These are phyloP conservation scores for Erythrolamprus reginae DNA, from an alignment of 2,113 vertebrate species.

Conservation along the genomic window DNA sequence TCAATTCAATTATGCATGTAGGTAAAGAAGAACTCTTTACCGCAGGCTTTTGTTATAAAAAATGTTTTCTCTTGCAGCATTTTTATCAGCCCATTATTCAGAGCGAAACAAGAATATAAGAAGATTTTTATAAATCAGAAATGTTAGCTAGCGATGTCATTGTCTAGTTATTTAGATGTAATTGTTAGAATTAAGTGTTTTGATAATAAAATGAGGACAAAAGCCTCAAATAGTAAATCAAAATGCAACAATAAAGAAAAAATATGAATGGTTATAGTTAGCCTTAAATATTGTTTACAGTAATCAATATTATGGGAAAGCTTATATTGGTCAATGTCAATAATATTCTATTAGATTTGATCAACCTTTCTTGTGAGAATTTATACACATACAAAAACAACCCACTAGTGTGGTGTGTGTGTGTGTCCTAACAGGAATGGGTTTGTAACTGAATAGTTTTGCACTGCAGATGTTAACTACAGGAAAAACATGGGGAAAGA, in stretches of 20 bases:
- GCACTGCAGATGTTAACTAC: background rate
- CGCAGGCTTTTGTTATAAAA: background rate
- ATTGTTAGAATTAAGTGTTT: background rate
- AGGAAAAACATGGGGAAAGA: background rate
- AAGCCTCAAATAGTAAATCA: background rate
- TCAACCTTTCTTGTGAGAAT: background rate
- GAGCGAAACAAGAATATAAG: background rate
- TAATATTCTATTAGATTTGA: background rate
- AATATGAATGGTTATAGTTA: background rate
- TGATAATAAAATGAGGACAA: background rate
- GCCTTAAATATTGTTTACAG: background rate
- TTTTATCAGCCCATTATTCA: background rate
- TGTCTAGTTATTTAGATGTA: constrained; percentile 20
- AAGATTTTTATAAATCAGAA: constrained; percentile 11
- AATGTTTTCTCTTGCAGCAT: background rate
- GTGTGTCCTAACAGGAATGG: background rate
- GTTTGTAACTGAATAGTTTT: background rate
- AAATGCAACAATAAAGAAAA: background rate
- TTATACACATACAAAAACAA: background rate
- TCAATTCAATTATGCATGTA: background rate
- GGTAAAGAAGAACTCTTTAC: background rate
- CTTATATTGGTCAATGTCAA: background rate
- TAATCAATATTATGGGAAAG: background rate
- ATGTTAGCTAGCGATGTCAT: constrained; percentile 24
- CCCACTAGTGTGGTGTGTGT: too few species aligned